These are phyloP conservation scores for Brachypodius melanocephalos DNA, from an alignment of 2,113 vertebrate species.

Conservation along the genomic window DNA sequence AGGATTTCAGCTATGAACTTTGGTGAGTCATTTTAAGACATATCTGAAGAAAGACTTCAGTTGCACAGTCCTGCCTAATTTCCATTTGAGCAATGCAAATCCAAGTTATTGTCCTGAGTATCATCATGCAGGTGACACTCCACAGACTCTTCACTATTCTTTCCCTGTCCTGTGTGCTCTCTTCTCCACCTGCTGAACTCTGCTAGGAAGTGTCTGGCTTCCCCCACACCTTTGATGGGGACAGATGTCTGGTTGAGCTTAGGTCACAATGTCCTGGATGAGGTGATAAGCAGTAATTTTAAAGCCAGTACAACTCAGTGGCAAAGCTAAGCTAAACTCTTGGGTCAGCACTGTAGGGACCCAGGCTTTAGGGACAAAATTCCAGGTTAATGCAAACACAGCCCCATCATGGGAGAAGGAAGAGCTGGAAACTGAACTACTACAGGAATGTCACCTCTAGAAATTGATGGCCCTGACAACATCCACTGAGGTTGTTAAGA, in stretches of 20 bases:
- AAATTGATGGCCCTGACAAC: not conserved
- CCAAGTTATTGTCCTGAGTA: not conserved
- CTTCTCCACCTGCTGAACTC: not conserved
- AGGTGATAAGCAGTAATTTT: not conserved
- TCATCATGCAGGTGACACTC: not conserved
- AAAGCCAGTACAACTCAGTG: not conserved
- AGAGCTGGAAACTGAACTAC: not conserved
- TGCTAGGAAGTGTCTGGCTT: not conserved
- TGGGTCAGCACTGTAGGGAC: not conserved
- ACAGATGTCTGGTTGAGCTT: not conserved
- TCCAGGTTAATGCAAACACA: not conserved
- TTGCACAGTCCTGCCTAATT: not conserved
- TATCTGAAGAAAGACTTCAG: not conserved
- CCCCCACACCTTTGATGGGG: rapidly evolving
- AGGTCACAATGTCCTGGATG: not conserved
- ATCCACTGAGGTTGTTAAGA: not conserved
- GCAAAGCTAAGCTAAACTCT: not conserved
- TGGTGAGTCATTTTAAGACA: not conserved
- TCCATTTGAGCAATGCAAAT: not conserved
- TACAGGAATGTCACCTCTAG: not conserved
- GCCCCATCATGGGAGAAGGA: not conserved
- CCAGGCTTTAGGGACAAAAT: not conserved
- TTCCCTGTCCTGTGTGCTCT: not conserved
- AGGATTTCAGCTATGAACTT: not conserved
- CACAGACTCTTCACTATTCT: not conserved